Evolutionary conservation across 1,140 invertebrate genomes (phyloP).

Genomic region (Pemphigus obesinymphae): DNA sequence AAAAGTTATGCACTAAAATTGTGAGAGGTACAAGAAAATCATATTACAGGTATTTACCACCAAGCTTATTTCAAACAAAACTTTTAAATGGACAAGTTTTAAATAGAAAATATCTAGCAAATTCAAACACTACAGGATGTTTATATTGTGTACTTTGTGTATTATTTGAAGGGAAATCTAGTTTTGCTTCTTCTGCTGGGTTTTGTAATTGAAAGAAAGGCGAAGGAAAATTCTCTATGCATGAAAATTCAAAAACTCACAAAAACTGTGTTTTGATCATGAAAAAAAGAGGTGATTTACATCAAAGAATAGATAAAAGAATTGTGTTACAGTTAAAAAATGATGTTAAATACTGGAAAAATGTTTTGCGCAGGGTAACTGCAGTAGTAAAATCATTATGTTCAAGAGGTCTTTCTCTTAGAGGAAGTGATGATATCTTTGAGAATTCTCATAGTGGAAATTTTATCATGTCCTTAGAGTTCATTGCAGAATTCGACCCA

Average conservation of each 20-base stretch:
- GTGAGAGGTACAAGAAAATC: neutral
- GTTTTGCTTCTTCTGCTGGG: neutral
- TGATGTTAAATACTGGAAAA: neutral
- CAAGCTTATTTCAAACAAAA: conserved; percentile 44
- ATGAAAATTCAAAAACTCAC: neutral
- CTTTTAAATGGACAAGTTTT: conserved; percentile 22
- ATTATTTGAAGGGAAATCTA: neutral
- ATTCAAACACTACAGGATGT: conserved; percentile 15
- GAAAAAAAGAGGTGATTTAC: neutral
- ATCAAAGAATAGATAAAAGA: neutral
- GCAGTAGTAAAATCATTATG: no score
- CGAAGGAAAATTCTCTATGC: neutral
- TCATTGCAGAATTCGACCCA: conserved; percentile 44
- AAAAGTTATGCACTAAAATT: neutral
- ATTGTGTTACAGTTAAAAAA: neutral
- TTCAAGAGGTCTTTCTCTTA: neutral
- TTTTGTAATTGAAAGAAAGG: neutral
- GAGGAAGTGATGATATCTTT: neutral
- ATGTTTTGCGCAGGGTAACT: neutral
- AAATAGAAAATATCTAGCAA: neutral
- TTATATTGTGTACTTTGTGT: neutral
- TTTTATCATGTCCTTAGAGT: conserved; percentile 44
- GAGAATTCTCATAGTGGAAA: conserved; percentile 44
- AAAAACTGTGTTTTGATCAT: neutral
- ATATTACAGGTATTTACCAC: neutral